Evolutionary conservation across 2,888 invertebrate genomes (phyloP).

Genomic region (Desoria tigrina): DNA sequence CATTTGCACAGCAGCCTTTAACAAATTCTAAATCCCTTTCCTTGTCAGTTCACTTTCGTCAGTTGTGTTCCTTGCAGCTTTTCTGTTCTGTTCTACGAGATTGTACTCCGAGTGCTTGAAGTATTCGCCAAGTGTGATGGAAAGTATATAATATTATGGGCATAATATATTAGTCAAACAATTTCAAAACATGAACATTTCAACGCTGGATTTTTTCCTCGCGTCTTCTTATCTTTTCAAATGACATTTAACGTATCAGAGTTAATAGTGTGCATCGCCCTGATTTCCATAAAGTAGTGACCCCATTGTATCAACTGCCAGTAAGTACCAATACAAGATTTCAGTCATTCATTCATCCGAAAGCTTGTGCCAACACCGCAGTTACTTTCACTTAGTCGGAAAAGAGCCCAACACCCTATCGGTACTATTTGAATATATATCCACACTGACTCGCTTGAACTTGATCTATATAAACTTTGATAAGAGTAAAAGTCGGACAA

Average conservation of each 20-base stretch:
- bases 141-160: no score
- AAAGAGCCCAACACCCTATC: constrained; percentile 7
- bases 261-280: constrained; percentile 36
- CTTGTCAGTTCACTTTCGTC: no score
- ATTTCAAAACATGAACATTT: no score
- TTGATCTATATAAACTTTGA: constrained; percentile 17
- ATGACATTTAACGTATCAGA: constrained; percentile 2
- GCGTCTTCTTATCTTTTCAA: background rate
- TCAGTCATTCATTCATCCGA: no score
- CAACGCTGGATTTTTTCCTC: background rate
- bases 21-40: no score
- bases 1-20: no score
- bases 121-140: no score
- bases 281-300: constrained; percentile 33
- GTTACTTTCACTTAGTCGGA: constrained; percentile 1
- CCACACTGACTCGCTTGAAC: background rate
- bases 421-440: background rate
- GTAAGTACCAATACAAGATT: background rate
- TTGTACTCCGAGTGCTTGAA: no score
- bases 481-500: constrained; percentile 27
- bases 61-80: no score
- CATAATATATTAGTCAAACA: no score
- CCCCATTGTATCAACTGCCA: constrained; percentile 38
- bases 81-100: no score
- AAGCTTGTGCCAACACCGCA: no score